A percentile compares a stretch with the other conserved stretches of the same genome.
These are phyloP conservation scores for Perca flavescens DNA, from an alignment of 2,113 vertebrate species.

Conservation along the genomic window DNA sequence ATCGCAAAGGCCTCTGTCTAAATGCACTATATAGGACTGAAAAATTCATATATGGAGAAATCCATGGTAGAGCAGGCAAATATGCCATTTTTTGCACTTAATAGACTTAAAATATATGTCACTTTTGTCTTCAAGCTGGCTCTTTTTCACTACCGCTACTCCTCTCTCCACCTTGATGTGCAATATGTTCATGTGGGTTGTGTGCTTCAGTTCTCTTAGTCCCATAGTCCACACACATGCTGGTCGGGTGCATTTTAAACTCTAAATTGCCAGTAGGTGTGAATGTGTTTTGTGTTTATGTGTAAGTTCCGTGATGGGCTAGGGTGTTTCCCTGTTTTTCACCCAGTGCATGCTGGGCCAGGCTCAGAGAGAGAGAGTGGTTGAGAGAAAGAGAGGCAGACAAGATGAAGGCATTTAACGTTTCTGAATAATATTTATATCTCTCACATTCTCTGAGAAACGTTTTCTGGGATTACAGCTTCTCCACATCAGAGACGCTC, in stretches of 20 bases:
- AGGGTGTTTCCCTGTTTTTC: neutral
- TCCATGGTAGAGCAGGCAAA: neutral
- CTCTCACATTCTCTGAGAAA: conserved; percentile 17
- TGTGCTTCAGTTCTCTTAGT: neutral
- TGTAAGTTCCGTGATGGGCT: neutral
- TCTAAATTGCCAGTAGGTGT: neutral
- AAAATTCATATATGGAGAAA: neutral
- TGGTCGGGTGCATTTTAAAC: neutral
- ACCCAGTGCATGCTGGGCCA: neutral
- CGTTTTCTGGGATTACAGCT: conserved; percentile 51
- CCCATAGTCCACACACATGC: neutral
- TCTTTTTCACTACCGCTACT: neutral
- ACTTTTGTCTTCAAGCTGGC: neutral
- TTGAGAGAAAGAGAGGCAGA: neutral
- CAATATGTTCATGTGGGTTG: neutral
- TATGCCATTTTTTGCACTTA: neutral
- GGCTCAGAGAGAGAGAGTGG: neutral
- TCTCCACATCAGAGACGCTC: conserved; percentile 53
- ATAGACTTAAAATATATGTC: neutral
- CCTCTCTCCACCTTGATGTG: neutral
- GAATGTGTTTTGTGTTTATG: neutral
- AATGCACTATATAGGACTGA: neutral
- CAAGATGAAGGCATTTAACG: conserved; percentile 8
- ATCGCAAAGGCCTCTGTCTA: neutral
- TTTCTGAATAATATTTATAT: conserved; percentile 40